Evolutionary conservation across 1,140 invertebrate species (phyloP).

Genomic region (Tetragonula clypearis): DNA sequence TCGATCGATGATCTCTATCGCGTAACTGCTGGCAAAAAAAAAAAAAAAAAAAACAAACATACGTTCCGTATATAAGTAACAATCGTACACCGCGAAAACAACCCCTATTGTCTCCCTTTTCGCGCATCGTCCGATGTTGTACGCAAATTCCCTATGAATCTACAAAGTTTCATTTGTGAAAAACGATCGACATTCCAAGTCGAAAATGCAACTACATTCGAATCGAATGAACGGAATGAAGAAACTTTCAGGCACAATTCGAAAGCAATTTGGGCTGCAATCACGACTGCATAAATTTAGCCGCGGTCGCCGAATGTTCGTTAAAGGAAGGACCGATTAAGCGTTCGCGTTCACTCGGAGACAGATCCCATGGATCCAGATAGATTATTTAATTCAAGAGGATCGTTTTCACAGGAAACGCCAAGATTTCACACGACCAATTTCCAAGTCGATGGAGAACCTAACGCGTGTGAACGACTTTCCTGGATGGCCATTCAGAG

Average conservation of each 20-base stretch:
- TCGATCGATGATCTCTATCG: conserved; percentile 26
- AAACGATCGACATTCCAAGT: no score
- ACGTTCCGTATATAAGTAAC: conserved; percentile 38
- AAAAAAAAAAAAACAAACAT: conserved; percentile 22
- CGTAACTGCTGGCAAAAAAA: neutral
- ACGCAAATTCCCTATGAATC: no score
- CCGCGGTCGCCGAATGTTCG: neutral
- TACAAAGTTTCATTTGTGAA: no score
- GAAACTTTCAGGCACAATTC: neutral
- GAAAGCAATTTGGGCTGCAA: neutral
- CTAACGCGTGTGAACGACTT: neutral
- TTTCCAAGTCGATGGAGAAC: neutral
- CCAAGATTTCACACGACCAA: neutral
- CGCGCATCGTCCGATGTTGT: no score
- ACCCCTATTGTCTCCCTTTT: no score
- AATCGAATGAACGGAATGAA: no score
- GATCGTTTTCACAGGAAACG: neutral
- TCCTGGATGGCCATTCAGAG: neutral
- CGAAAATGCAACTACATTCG: neutral
- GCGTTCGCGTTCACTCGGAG: neutral
- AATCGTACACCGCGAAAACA: neutral
- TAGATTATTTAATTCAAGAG: neutral
- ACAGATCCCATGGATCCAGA: neutral
- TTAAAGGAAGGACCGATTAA: neutral
- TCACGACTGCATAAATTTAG: neutral